Conservation (phyloP, 2,113 vertebrate genomes). For the Heptranchias perlo region DNA sequence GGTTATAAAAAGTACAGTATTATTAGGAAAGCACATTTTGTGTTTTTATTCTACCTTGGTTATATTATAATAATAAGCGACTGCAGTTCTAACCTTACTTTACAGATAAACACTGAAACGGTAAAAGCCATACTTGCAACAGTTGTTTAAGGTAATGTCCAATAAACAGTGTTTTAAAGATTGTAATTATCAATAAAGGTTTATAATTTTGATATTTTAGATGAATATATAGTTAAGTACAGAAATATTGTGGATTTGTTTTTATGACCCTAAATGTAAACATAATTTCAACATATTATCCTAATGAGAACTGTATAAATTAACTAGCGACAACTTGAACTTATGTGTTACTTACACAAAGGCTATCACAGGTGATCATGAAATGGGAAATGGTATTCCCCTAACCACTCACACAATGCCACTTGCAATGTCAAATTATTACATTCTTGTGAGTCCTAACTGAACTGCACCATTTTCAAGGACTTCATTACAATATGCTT, state of each 20-base stretch:
- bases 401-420: constrained; percentile 24
- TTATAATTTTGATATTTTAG: not conserved
- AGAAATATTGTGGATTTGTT: constrained; percentile 49
- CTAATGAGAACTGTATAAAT: constrained; percentile 28
- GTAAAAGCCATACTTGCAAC: not conserved
- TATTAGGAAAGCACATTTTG: not conserved
- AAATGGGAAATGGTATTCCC: constrained; percentile 31
- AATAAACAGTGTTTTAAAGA: not conserved
- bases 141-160: not conserved
- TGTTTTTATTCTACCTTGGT: not conserved
- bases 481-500: constrained; percentile 58
- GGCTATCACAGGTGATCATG: constrained; percentile 19
- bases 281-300: constrained; percentile 59
- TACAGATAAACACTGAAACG: not conserved
- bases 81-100: not conserved
- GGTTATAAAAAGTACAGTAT: not conserved
- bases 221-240: not conserved
- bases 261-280: constrained; percentile 63
- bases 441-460: constrained; percentile 31
- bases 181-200: not conserved
- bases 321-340: not conserved
- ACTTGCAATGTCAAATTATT: constrained; percentile 36
- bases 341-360: constrained; percentile 28
- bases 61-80: not conserved
- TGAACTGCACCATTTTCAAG: constrained; percentile 33